phyloP scores from a whole-genome alignment of 2,888 invertebrate species.

The Hypsopygia costalis region DNA sequence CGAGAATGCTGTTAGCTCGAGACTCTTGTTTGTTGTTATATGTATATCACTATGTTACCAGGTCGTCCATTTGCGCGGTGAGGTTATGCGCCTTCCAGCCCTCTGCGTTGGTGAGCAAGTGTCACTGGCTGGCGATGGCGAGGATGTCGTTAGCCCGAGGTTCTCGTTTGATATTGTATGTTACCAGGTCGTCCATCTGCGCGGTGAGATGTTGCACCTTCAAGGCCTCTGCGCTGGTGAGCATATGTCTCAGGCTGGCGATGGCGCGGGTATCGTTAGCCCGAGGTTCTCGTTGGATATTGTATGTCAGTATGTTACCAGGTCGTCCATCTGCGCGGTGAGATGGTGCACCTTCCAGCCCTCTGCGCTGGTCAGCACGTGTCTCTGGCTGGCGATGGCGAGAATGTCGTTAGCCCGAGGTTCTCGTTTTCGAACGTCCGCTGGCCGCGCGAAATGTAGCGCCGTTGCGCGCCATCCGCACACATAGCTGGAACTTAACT shows the following conservation, averaged over 20 bases:
- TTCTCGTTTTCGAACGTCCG: conserved; percentile 94
- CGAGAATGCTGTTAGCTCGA: conserved; percentile 86
- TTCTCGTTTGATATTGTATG: too few relatives aligned
- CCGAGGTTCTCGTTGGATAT: conserved; percentile 92
- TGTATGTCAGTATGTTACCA: too few relatives aligned
- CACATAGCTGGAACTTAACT: conserved; percentile 62
- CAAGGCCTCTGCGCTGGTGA: conserved; percentile 96
- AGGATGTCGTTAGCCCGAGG: conserved; percentile 87
- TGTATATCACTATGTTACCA: too few relatives aligned
- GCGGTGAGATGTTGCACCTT: conserved; percentile 95
- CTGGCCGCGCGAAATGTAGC: conserved; percentile 67
- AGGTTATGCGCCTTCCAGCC: conserved; percentile 98
- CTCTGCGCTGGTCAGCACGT: conserved; percentile 92
- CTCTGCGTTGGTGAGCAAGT: conserved; percentile 92
- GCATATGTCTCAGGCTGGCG: conserved; percentile 92
- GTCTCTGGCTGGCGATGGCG: conserved; percentile 93
- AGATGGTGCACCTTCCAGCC: conserved; percentile 98
- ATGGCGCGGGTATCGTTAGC: conserved; percentile 89
- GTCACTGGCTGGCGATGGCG: conserved; percentile 93
- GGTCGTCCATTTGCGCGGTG: conserved; percentile 95
- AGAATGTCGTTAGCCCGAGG: conserved; percentile 87
- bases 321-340: conserved; percentile 95
- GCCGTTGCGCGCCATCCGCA: conserved; percentile 76
- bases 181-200: conserved; percentile 96
- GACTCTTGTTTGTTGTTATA: conserved; percentile 95